A percentile compares a stretch with the other conserved stretches of the same genome.
Conservation (phyloP, 2,888 invertebrate genomes). For the Lochmaea crataegi region DNA sequence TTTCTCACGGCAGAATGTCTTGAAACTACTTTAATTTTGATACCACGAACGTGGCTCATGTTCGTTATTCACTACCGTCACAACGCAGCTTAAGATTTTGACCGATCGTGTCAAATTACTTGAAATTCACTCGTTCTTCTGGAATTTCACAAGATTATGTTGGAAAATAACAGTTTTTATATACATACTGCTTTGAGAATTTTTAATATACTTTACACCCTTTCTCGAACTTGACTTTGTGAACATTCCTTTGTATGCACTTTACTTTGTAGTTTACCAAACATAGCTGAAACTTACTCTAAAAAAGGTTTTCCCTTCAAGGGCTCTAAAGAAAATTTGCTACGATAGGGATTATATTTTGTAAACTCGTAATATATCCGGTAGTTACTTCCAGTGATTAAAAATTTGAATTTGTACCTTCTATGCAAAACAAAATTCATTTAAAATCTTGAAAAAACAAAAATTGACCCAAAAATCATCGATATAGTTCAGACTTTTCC, state of each 20-base stretch:
- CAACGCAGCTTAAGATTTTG: too few relatives aligned
- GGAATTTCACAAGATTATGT: too few relatives aligned
- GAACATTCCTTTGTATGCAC: slow-evolving; percentile 7
- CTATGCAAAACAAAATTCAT: background rate
- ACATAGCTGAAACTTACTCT: background rate
- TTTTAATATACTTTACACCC: slow-evolving; percentile 3
- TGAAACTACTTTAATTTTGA: too few relatives aligned
- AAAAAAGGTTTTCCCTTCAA: background rate
- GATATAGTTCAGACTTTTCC: too few relatives aligned
- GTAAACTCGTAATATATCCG: background rate
- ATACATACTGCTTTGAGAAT: background rate
- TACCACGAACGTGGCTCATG: too few relatives aligned
- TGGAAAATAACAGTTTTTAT: background rate
- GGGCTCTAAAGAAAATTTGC: background rate
- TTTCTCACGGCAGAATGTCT: too few relatives aligned
- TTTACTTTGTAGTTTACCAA: background rate
- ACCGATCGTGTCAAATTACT: too few relatives aligned
- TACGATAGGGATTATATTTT: background rate
- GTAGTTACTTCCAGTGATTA: slow-evolving; percentile 2
- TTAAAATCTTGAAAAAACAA: background rate
- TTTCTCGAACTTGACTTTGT: background rate
- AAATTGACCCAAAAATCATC: too few relatives aligned
- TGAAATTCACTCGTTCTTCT: too few relatives aligned
- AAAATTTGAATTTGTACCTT: background rate
- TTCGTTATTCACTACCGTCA: too few relatives aligned